Percentiles rank a stretch among this genome's conserved stretches.
Conservation (phyloP, 2,888 invertebrate genomes). For the Chaetogeoica ovagalla region DNA sequence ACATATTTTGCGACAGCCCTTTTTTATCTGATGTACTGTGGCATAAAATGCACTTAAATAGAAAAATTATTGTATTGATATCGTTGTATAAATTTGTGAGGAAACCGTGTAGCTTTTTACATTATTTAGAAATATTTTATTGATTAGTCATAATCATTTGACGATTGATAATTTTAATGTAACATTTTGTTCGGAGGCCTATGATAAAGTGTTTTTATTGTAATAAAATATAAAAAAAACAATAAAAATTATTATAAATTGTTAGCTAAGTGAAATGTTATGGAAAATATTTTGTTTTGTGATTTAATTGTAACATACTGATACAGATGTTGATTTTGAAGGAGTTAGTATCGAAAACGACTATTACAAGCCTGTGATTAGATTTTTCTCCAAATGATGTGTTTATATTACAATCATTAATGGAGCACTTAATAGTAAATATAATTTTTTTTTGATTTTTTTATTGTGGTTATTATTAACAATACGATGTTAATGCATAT, state of each 20-base stretch:
- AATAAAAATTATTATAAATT: background rate
- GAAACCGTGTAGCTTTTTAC: conserved; percentile 36
- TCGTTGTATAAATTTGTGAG: conserved; percentile 33
- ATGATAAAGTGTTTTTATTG: conserved; percentile 14
- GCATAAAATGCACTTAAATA: conserved; percentile 45
- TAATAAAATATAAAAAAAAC: background rate
- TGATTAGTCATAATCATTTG: conserved; percentile 1
- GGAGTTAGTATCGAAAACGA: conserved; percentile 37
- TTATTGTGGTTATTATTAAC: conserved; percentile 20
- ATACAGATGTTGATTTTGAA: conserved; percentile 27
- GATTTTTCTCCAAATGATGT: conserved; percentile 10
- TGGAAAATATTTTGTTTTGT: conserved; percentile 1
- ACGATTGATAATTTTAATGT: conserved; percentile 1
- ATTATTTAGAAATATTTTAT: conserved; percentile 37
- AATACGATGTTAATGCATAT: background rate
- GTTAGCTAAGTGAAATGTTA: background rate
- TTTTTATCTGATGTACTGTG: conserved; percentile 27
- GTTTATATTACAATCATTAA: conserved; percentile 32
- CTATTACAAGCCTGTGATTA: conserved; percentile 24
- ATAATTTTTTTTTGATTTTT: background rate
- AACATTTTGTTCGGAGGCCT: conserved; percentile 13
- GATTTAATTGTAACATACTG: conserved; percentile 11
- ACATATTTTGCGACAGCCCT: conserved; percentile 34
- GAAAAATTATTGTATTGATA: conserved; percentile 36
- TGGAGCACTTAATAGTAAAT: conserved; percentile 3